Evolutionary conservation across 1,140 invertebrate species (phyloP).

Genomic region (Drosophila ogumai): DNA sequence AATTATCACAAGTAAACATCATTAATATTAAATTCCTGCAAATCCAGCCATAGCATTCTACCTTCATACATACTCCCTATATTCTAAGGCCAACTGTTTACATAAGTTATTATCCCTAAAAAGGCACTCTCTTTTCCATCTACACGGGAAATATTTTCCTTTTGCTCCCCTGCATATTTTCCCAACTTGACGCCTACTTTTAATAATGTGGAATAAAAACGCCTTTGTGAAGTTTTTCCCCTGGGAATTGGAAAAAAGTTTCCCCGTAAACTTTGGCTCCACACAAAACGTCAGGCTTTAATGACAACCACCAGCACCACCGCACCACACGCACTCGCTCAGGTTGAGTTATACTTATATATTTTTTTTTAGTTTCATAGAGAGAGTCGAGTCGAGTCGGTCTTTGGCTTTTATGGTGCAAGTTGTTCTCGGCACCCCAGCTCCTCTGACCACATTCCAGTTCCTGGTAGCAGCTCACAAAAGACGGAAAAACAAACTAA

Average conservation of each 20-base stretch:
- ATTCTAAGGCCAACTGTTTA: conserved; percentile 14
- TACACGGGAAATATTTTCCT: conserved; percentile 23
- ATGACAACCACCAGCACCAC: conserved; percentile 42
- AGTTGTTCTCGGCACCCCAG: conserved; percentile 36
- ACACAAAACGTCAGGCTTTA: conserved; percentile 57
- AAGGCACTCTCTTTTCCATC: conserved; percentile 20
- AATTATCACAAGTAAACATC: background rate
- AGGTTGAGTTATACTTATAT: conserved; percentile 60
- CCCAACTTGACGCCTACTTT: conserved; percentile 29
- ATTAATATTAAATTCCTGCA: background rate
- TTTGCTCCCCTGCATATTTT: conserved; percentile 9
- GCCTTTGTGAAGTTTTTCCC: conserved; percentile 44
- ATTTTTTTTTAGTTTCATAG: conserved; percentile 38
- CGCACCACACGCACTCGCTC: conserved; percentile 34
- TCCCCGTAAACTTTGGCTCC: conserved; percentile 55
- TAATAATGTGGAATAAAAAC: conserved; percentile 56
- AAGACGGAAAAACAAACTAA: conserved; percentile 71
- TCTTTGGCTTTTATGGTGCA: conserved; percentile 62
- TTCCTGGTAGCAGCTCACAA: conserved; percentile 27
- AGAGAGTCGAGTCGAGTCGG: conserved; percentile 42
- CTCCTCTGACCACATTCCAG: conserved; percentile 5
- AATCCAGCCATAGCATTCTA: background rate
- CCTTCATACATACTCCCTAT: background rate
- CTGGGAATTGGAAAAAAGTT: conserved; percentile 41
- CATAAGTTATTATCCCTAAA: conserved; percentile 19